Conservation (phyloP, 2,888 invertebrate species). For the Chrysodeixis includens region DNA sequence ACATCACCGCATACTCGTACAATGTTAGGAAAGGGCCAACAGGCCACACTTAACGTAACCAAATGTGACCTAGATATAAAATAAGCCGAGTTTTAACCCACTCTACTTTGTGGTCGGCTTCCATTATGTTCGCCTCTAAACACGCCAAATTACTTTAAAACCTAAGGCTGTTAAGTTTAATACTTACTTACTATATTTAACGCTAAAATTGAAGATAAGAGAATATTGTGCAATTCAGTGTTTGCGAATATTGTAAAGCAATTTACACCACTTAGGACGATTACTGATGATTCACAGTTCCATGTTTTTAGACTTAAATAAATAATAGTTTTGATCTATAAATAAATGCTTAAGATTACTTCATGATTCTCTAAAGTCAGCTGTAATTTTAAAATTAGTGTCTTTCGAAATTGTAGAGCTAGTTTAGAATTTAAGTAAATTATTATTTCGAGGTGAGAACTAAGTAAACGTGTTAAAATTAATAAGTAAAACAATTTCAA, state of each 20-base stretch:
- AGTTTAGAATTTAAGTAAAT: conserved; percentile 5
- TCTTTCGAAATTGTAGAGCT: conserved; percentile 18
- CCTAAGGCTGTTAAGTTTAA: background rate
- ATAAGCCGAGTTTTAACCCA: background rate
- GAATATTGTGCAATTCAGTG: background rate
- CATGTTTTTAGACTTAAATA: conserved; percentile 26
- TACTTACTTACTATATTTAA: background rate
- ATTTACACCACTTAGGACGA: conserved; percentile 22
- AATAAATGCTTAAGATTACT: conserved; percentile 25
- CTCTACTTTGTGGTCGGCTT: conserved; percentile 4
- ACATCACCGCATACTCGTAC: too few species aligned
- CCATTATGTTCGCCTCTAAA: conserved; percentile 4
- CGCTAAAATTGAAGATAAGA: background rate
- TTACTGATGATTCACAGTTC: conserved; percentile 41
- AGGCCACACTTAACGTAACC: background rate
- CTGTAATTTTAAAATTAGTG: conserved; percentile 13
- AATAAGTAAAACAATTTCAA: background rate
- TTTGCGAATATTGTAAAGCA: background rate
- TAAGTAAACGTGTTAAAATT: background rate
- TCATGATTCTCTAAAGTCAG: conserved; percentile 21
- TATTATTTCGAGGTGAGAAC: conserved; percentile 9
- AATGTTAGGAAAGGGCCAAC: background rate
- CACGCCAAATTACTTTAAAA: background rate
- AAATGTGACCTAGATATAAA: background rate
- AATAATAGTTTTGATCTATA: conserved; percentile 39